Conservation (phyloP, 2,797 vertebrate genomes). For the Aphelocoma californica region DNA sequence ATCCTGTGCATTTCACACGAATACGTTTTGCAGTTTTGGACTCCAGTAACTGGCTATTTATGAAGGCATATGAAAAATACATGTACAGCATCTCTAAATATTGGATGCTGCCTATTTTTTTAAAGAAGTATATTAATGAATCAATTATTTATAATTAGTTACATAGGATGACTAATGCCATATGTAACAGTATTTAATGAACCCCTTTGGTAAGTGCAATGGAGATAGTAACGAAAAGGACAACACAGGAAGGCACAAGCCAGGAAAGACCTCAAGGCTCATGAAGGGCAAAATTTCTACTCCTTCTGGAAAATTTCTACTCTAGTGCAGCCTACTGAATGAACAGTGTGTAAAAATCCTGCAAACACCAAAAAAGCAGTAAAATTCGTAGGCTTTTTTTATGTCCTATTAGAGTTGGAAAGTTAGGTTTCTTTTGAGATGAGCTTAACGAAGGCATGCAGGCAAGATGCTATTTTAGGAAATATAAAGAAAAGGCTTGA, state of each 20-base stretch:
- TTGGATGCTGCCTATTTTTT: neutral
- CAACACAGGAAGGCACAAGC: neutral
- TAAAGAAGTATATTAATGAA: neutral
- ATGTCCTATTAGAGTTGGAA: neutral
- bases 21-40: neutral
- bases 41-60: neutral
- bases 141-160: constrained; percentile 4
- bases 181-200: neutral
- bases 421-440: neutral
- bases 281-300: neutral
- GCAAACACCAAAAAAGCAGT: neutral
- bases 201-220: neutral
- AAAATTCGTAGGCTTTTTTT: neutral
- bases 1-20: neutral
- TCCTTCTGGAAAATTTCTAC: neutral
- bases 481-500: neutral
- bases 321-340: neutral
- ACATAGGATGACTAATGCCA: neutral
- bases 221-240: neutral
- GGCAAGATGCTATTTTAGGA: neutral
- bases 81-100: neutral
- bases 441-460: neutral
- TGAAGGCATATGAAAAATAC: neutral
- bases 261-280: neutral
- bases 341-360: neutral